A percentile compares a stretch with the other conserved stretches of the same genome.
These are phyloP conservation scores for Tanypteryx hageni DNA, from an alignment of 2,888 invertebrate genomes.

Conservation along the genomic window DNA sequence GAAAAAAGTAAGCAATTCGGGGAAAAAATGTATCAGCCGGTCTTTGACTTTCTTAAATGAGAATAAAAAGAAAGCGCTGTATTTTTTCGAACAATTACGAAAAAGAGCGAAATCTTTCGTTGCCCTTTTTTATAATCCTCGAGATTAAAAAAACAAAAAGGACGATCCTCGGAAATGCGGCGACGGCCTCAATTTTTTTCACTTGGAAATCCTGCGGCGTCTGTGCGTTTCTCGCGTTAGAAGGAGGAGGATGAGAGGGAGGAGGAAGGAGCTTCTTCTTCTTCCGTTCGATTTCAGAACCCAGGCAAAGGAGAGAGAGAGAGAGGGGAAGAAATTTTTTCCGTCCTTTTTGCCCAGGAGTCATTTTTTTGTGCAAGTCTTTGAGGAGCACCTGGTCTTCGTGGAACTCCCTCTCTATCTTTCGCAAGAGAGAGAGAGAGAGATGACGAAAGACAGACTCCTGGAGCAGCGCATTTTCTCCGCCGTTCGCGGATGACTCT, in stretches of 20 bases:
- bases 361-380: not conserved
- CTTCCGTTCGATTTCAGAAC: too few species aligned
- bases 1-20: not conserved
- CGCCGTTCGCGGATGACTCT: not conserved
- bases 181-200: not conserved
- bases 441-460: not conserved
- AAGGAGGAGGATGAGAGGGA: too few species aligned
- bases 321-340: not conserved
- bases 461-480: not conserved
- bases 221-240: not conserved
- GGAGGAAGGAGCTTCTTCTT: too few species aligned
- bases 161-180: not conserved
- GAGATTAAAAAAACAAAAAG: not conserved
- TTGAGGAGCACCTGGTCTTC: not conserved
- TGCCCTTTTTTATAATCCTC: not conserved
- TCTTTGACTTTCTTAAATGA: conserved; percentile 22
- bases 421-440: too few species aligned
- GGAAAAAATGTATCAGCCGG: not conserved
- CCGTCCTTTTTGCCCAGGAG: not conserved
- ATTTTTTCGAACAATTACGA: not conserved
- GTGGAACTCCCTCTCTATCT: not conserved
- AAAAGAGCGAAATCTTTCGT: not conserved
- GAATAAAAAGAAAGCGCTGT: not conserved
- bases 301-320: too few species aligned
- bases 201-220: conserved; percentile 6